Base-by-base conservation (phyloP, 1,140 invertebrate genomes). In the Apolygus lucorum region DNA sequence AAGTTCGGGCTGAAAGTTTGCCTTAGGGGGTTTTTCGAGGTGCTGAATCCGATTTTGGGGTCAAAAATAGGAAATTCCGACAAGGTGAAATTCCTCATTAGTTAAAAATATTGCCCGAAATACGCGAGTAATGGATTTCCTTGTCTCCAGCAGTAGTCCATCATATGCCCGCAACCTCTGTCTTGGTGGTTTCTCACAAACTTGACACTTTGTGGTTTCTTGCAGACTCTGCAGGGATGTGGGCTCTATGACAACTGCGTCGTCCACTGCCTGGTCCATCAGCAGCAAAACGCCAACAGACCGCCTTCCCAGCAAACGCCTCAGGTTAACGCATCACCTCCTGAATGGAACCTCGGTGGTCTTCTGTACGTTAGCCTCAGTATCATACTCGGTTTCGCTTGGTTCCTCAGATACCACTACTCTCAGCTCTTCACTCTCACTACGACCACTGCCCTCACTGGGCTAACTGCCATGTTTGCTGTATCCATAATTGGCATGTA, bases 221-320 rank as follows among this genome's bases (percentile, higher is more conserved):
- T 22, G 4, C n/a, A 86, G 70, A 93, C 91, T 8, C 79, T 96
- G 52, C 82, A 88, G 70, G 85, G 84, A 25, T 91, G 86, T 79
- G 91, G 92, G 21, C 81, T 96, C 34, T 88, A 86, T 76, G 86
- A 95, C 78, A 90, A 92, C 75, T 92, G 90, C 78, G 91, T 94
- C 1, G 87, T 96, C 24, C 92, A 95, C 78, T 93, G 91, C 79
- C 82, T 94, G 25, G 87, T 95, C 54, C 88, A 89, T 74, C 84
- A 84, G 49, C 81, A 80, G 28, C 78, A 82, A 28, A 65, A 54
- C 63, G n/a, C 29, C 42, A n/a, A 26, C 52, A n/a, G 34, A 21
- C 21, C 14, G 62, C 28, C 1, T 22, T 14, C 26, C 0, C 25
- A 34, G 59, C 11, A 13, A 13, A 54, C 72, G 17, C 52, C 76